A percentile compares a stretch with the other conserved stretches of the same genome.
Conservation (phyloP, 1,140 invertebrate species). For the Penaeus indicus region DNA sequence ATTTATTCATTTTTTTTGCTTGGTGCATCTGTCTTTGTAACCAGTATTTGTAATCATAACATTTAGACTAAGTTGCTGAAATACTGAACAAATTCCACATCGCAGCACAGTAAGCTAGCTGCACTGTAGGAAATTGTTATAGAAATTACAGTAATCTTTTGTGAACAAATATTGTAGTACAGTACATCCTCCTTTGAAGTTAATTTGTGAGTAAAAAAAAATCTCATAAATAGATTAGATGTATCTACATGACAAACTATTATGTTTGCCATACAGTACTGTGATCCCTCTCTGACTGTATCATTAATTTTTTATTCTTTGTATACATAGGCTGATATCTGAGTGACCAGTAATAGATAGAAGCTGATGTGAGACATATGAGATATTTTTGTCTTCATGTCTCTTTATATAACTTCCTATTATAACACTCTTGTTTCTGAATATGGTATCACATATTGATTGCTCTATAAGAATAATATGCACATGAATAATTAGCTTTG, state of each 20-base stretch:
- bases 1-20: conserved; percentile 46
- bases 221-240: background rate
- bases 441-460: too few relatives aligned
- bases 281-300: too few relatives aligned
- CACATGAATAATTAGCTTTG: too few relatives aligned
- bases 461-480: too few relatives aligned
- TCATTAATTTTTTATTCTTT: too few relatives aligned
- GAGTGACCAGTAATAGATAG: background rate
- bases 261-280: too few relatives aligned
- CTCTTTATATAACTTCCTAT: too few relatives aligned
- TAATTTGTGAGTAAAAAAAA: conserved; percentile 2
- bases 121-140: conserved; percentile 28
- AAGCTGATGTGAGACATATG: too few relatives aligned
- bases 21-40: conserved; percentile 52
- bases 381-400: too few relatives aligned
- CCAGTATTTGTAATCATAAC: conserved; percentile 30
- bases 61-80: conserved; percentile 53
- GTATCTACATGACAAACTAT: too few relatives aligned
- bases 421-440: too few relatives aligned
- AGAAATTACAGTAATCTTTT: conserved; percentile 15
- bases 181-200: background rate
- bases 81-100: conserved; percentile 34
- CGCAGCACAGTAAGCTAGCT: conserved; percentile 36
- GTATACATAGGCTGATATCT: background rate
- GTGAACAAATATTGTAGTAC: too few relatives aligned